Evolutionary conservation across 2,113 vertebrate species (phyloP).

Genomic region (Conger conger): DNA sequence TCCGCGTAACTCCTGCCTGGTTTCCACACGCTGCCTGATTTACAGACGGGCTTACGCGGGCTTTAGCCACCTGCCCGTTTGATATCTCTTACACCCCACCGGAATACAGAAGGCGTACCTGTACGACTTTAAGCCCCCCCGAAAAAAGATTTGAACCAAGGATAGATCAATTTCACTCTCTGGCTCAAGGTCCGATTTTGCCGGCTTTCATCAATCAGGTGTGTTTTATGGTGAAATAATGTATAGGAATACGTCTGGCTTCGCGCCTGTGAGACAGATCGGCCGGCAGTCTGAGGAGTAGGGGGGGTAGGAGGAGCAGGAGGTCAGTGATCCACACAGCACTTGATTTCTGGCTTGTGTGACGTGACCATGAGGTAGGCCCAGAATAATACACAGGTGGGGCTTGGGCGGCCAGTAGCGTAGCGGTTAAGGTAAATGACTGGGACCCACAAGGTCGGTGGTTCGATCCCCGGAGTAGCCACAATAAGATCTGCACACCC

Average conservation of each 20-base stretch:
- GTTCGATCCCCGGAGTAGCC: no score
- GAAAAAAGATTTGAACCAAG: neutral
- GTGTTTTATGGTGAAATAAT: neutral
- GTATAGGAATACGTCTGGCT: neutral
- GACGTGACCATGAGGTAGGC: slow-evolving; percentile 57
- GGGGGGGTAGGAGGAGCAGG: no score
- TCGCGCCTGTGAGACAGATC: neutral
- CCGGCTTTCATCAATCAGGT: no score
- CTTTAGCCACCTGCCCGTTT: neutral
- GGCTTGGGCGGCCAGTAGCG: no score
- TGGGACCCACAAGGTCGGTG: no score
- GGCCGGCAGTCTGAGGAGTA: neutral
- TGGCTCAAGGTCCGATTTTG: no score
- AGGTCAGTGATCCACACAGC: neutral
- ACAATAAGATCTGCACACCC: no score
- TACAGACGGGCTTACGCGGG: neutral
- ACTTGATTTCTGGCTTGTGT: neutral
- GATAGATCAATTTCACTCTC: neutral
- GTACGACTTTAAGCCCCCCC: neutral
- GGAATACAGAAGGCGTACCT: neutral
- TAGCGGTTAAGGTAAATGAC: no score
- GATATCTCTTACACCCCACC: neutral
- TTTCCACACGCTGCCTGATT: neutral
- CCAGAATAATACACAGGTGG: slow-evolving; percentile 62
- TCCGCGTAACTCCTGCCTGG: neutral